phyloP scores from a whole-genome alignment of 2,113 vertebrate species.

The Geococcyx californianus region DNA sequence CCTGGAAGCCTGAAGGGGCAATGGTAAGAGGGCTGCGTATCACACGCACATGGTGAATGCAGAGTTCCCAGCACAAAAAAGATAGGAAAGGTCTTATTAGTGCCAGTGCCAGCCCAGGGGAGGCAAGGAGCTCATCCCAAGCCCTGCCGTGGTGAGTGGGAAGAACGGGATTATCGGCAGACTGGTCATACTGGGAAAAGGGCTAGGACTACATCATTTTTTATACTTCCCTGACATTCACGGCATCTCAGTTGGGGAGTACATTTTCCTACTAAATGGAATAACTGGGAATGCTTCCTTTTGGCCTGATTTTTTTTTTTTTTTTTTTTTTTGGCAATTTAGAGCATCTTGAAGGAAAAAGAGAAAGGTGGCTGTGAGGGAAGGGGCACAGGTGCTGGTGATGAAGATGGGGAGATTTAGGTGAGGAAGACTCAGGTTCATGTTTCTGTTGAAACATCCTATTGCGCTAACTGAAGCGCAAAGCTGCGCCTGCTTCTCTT shows the following conservation, averaged over 20 bases:
- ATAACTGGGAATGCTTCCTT: not conserved
- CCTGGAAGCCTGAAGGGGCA: not conserved
- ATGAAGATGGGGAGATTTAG: not conserved
- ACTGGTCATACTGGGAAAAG: fast-evolving
- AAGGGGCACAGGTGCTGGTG: fast-evolving
- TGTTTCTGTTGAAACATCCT: not conserved
- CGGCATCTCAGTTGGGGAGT: fast-evolving
- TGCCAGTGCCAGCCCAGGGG: not conserved
- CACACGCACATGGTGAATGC: fast-evolving
- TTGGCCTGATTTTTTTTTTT: no score
- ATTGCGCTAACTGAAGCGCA: not conserved
- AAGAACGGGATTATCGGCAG: not conserved
- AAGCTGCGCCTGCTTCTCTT: not conserved
- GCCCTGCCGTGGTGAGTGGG: fast-evolving
- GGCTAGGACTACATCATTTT: not conserved
- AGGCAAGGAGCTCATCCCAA: not conserved
- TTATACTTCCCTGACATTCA: not conserved
- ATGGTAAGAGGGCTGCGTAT: not conserved
- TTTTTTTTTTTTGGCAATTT: not conserved
- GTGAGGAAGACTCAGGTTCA: not conserved
- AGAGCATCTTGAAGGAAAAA: fast-evolving
- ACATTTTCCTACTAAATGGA: not conserved
- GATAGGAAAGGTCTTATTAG: not conserved
- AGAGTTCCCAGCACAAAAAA: not conserved
- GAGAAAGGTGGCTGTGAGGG: not conserved